Conservation (phyloP, 2,113 vertebrate genomes). For the Coreoperca whiteheadi region DNA sequence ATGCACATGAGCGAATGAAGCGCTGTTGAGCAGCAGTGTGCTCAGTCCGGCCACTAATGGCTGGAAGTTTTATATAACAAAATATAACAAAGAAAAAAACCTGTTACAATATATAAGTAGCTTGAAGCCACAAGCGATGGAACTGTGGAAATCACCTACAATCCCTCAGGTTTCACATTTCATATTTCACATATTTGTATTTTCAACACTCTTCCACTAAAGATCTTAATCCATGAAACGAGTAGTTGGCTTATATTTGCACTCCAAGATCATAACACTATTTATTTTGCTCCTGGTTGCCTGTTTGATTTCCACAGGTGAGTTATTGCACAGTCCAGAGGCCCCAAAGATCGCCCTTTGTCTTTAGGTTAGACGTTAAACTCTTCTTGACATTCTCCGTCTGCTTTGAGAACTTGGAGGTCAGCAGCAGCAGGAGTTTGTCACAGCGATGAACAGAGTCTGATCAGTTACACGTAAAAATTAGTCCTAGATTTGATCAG, state of each 20-base stretch:
- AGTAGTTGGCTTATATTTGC: neutral
- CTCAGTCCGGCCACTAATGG: neutral
- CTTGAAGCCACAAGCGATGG: neutral
- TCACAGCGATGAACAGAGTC: too few species aligned
- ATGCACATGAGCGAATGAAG: neutral
- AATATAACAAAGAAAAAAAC: neutral
- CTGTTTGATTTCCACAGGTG: slow-evolving; percentile 1
- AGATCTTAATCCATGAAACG: neutral
- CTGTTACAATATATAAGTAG: neutral
- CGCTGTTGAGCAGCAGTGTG: neutral
- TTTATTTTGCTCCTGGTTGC: neutral
- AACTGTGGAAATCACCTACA: neutral
- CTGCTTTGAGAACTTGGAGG: slow-evolving; percentile 1
- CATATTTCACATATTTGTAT: neutral
- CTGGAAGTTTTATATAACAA: neutral
- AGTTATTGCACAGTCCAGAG: neutral
- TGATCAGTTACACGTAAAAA: slow-evolving; percentile 1
- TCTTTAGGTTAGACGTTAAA: neutral
- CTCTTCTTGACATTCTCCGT: neutral
- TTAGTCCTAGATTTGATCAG: neutral
- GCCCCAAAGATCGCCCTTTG: neutral
- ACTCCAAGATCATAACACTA: neutral
- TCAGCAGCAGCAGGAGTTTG: too few species aligned
- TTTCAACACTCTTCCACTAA: neutral
- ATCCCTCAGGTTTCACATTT: neutral